Conservation (phyloP, 2,888 invertebrate genomes). For the Volucella inanis region DNA sequence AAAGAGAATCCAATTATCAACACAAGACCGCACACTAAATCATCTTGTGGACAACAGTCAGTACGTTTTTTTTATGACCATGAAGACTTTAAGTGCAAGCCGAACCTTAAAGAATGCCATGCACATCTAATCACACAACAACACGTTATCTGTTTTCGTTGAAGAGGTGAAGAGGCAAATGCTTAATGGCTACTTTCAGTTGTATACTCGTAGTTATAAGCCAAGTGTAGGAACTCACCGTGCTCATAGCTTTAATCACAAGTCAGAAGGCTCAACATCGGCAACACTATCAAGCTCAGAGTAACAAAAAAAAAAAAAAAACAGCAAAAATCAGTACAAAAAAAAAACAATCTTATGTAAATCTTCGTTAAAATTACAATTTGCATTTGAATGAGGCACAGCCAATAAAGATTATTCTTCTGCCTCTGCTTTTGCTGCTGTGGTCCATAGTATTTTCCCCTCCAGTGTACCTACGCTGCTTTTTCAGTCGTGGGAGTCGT, state of each 20-base stretch:
- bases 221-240: constrained; percentile 46
- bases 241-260: constrained; percentile 49
- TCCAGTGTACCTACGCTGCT: background rate
- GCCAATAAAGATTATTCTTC: constrained; percentile 24
- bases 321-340: constrained; percentile 6
- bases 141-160: constrained; percentile 38
- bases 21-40: no score
- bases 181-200: constrained; percentile 35
- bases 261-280: constrained; percentile 56
- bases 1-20: no score
- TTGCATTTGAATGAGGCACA: constrained; percentile 66
- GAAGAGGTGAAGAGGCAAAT: constrained; percentile 45
- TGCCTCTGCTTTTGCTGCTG: constrained; percentile 11
- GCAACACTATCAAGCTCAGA: background rate
- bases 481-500: background rate
- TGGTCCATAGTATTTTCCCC: constrained; percentile 34
- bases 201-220: background rate
- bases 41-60: no score
- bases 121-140: background rate
- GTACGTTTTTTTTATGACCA: no score
- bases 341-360: constrained; percentile 50
- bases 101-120: no score
- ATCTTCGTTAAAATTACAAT: constrained; percentile 59
- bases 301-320: no score
- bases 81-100: no score